phyloP scores from a whole-genome alignment of 2,888 invertebrate species.

The Argyra leucocephala region DNA sequence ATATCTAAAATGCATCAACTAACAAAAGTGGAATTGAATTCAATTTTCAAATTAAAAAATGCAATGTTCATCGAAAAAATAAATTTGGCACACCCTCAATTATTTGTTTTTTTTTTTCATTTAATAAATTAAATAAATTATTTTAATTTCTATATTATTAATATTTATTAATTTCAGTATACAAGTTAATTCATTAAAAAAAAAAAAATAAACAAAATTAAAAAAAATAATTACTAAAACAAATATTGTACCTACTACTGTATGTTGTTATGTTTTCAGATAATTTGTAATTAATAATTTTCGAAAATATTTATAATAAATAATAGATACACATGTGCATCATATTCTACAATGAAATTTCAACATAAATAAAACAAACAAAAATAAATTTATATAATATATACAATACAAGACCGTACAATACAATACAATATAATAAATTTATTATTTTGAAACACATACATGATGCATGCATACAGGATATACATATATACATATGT shows the following conservation, averaged over 20 bases:
- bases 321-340: neutral
- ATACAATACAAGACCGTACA: too few relatives aligned
- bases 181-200: neutral
- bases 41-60: neutral
- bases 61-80: neutral
- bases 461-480: neutral
- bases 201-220: neutral
- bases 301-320: neutral
- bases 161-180: too few relatives aligned
- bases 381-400: too few relatives aligned
- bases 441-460: neutral
- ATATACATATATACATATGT: neutral
- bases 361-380: too few relatives aligned
- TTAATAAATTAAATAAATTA: neutral
- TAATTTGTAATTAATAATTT: slow-evolving; percentile 5
- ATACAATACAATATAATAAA: too few relatives aligned
- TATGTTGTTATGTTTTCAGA: slow-evolving; percentile 2
- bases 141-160: neutral
- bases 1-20: neutral
- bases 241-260: neutral
- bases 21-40: neutral
- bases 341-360: too few relatives aligned
- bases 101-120: neutral
- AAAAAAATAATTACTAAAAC: neutral
- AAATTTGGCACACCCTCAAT: neutral